Evolutionary conservation across 2,113 vertebrate species (phyloP).

Genomic region (Hydropotes inermis): DNA sequence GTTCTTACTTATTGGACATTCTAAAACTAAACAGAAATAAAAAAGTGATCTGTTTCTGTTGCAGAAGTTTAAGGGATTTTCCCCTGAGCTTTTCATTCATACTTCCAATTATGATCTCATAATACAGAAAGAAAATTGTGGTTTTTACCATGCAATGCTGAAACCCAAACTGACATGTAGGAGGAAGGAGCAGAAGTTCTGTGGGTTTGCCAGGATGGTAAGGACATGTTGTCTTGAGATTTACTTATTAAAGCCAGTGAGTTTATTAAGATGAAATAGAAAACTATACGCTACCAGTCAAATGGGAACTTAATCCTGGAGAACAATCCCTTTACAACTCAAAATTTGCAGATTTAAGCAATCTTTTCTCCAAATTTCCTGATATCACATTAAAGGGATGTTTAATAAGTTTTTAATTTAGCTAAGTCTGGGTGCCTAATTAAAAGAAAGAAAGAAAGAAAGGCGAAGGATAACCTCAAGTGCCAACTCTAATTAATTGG

Average conservation of each 20-base stretch:
- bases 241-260: slow-evolving; percentile 49
- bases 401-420: slow-evolving; percentile 38
- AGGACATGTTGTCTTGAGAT: slow-evolving; percentile 64
- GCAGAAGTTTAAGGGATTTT: not conserved
- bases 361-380: not conserved
- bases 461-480: slow-evolving; percentile 24
- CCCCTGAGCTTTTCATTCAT: slow-evolving; percentile 2
- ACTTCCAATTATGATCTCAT: slow-evolving; percentile 28
- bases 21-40: not conserved
- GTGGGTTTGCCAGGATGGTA: slow-evolving; percentile 54
- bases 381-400: not conserved
- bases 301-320: not conserved
- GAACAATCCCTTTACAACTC: not conserved
- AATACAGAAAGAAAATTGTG: slow-evolving; percentile 37
- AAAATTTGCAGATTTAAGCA: not conserved
- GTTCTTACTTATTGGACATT: not conserved
- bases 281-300: not conserved
- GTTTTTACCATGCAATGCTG: slow-evolving; percentile 36
- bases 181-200: slow-evolving; percentile 68
- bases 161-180: slow-evolving; percentile 62
- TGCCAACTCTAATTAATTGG: slow-evolving; percentile 54
- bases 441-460: not conserved
- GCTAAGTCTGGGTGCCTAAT: not conserved
- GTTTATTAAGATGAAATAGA: slow-evolving; percentile 52
- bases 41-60: not conserved